Evolutionary conservation across 92 coral and sea anemone species (phyloP), one percentile per base, ranked within the genome.

Genomic region (Actinernus sp.): DNA sequence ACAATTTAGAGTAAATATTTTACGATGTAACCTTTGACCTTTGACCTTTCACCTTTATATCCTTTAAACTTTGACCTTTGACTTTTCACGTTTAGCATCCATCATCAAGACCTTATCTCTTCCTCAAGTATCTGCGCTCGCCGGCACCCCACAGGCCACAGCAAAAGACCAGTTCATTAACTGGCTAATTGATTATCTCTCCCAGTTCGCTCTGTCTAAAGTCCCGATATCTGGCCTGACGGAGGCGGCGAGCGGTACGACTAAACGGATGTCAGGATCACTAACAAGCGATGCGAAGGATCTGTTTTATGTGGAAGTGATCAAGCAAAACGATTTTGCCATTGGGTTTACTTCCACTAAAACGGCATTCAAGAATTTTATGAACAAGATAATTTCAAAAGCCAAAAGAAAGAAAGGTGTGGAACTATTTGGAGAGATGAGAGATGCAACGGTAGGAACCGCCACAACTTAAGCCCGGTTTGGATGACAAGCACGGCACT

Each of bases 311-410:
- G 52, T 68, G 9, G 76, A 68, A 36, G 22, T 40, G 55, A 54
- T 68, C 19, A 68, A 54, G 16, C 58, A 38, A 3, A n/a, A 23
- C 22, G 22, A 28, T 46, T 55, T 68, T 28, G 65, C 55, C 34
- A 55, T 68, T 19, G 76, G 76, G 19, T 29, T 68, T 20, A 68
- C 65, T 1, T 26, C 65, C 3, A 65, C 54, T 43, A 54, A 55
- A 43, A 22, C 65, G 2, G 41, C 49, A 11, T 53, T 68, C 14
- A 31, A 55, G 10, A 68, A 54, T 23, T 41, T 48, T 9, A 25
- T 68, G 64, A 65, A 68, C 1, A 54, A 26, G 30, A 13, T 68
- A 9, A 18, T 68, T 5, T 11, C 3, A 5, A 63, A 63, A 28
- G 9, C 46, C 14, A 56, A 55, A 13, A 68, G 57, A 32, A 55